phyloP scores from a whole-genome alignment of 2,888 invertebrate genomes.

The Rotaria magnacalcarata region DNA sequence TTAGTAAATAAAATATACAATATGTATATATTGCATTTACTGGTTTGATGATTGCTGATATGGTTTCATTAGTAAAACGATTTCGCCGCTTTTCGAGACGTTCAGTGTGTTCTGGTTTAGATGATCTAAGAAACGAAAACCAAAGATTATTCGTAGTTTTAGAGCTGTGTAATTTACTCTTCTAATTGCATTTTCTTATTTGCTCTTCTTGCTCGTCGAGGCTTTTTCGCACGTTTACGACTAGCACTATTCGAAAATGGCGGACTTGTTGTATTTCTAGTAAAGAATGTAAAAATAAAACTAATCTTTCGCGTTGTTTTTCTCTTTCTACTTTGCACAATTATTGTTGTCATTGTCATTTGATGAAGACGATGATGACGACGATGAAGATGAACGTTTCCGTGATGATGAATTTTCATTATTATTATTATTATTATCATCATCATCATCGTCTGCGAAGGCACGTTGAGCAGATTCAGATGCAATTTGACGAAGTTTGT shows the following conservation, averaged over 20 bases:
- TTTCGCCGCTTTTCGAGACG: neutral
- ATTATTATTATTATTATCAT: neutral
- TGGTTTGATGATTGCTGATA: neutral
- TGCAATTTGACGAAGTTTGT: neutral
- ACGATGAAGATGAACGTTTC: neutral
- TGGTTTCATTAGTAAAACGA: neutral
- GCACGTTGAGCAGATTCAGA: neutral
- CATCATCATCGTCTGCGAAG: neutral
- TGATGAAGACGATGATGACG: neutral
- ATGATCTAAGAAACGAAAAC: neutral
- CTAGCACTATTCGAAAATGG: neutral
- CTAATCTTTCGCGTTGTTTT: neutral
- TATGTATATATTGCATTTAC: neutral
- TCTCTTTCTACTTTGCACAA: neutral
- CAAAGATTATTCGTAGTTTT: no score
- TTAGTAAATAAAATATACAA: neutral
- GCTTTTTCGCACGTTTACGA: neutral
- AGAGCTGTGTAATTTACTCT: neutral
- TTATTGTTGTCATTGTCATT: neutral
- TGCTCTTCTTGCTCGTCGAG: neutral
- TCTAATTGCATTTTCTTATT: neutral
- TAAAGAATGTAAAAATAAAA: no score
- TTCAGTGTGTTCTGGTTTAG: neutral
- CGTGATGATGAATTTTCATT: neutral
- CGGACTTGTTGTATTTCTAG: neutral